Conservation (phyloP, 2,888 invertebrate genomes). For the Troides helena region DNA sequence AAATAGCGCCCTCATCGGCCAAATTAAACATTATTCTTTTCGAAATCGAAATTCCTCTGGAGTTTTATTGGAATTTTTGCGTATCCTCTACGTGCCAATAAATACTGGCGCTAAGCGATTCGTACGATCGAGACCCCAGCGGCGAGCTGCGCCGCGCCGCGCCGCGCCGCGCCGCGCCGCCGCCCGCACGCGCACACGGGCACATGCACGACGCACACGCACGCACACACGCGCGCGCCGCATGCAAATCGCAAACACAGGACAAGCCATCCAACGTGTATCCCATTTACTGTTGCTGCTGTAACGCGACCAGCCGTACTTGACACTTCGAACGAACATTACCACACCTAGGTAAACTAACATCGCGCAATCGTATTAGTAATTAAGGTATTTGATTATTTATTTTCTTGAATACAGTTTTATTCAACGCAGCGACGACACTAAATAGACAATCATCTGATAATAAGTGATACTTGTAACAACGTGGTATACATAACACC, state of each 20-base stretch:
- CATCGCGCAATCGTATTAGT: too few species aligned
- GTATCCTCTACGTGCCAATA: slow-evolving; percentile 77
- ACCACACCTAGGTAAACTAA: too few species aligned
- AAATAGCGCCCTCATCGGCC: slow-evolving; percentile 65
- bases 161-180: slow-evolving; percentile 65
- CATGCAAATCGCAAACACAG: slow-evolving; percentile 76
- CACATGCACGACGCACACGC: slow-evolving; percentile 35
- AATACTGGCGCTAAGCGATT: slow-evolving; percentile 65
- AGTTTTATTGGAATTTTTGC: slow-evolving; percentile 79
- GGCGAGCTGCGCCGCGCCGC: slow-evolving; percentile 62
- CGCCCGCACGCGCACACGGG: slow-evolving; percentile 45
- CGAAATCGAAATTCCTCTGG: slow-evolving; percentile 62
- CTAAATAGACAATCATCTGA: too few species aligned
- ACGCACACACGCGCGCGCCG: slow-evolving; percentile 40
- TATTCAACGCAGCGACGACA: too few species aligned
- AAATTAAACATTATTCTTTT: slow-evolving; percentile 79
- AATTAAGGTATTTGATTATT: too few species aligned
- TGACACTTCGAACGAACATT: too few species aligned
- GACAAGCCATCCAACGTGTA: slow-evolving; percentile 73
- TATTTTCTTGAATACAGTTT: too few species aligned
- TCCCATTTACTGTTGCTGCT: slow-evolving; percentile 72
- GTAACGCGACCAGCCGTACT: slow-evolving; percentile 30
- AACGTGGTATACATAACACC: too few species aligned
- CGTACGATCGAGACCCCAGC: slow-evolving; percentile 63
- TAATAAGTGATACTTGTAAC: too few species aligned